phyloP scores from a whole-genome alignment of 53 echinoderm and acorn worm genomes.

The Henricia sp. region DNA sequence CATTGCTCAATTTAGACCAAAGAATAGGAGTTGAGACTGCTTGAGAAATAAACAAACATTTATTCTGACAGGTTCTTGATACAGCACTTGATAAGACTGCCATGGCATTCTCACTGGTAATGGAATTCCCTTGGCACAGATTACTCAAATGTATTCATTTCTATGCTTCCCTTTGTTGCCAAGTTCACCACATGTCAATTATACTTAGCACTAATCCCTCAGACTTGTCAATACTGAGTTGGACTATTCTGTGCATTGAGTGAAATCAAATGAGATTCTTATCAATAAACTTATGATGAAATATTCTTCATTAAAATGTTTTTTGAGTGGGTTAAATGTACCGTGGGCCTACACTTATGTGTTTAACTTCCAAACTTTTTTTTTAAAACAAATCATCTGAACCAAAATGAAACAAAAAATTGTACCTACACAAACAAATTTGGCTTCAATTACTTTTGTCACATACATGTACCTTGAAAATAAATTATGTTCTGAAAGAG shows the following conservation, averaged over 20 bases:
- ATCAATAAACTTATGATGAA: background rate
- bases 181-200: constrained; percentile 26
- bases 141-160: constrained; percentile 33
- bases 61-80: constrained; percentile 28
- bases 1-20: background rate
- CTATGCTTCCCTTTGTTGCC: constrained; percentile 20
- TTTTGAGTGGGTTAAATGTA: background rate
- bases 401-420: too few species aligned
- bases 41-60: constrained; percentile 56
- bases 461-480: too few species aligned
- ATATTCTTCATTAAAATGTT: background rate
- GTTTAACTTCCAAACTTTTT: too few species aligned
- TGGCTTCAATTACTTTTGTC: too few species aligned
- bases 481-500: too few species aligned
- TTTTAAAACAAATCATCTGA: background rate
- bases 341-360: background rate
- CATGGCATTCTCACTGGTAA: background rate
- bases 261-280: constrained; percentile 2
- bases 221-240: constrained; percentile 30
- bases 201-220: constrained; percentile 40
- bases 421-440: too few species aligned
- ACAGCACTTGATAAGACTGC: constrained; percentile 18
- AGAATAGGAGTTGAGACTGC: constrained; percentile 2
- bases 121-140: constrained; percentile 15
- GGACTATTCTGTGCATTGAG: too few species aligned